Evolutionary conservation across 92 coral and sea anemone species (phyloP).

Genomic region (Phenganax stokvisi): DNA sequence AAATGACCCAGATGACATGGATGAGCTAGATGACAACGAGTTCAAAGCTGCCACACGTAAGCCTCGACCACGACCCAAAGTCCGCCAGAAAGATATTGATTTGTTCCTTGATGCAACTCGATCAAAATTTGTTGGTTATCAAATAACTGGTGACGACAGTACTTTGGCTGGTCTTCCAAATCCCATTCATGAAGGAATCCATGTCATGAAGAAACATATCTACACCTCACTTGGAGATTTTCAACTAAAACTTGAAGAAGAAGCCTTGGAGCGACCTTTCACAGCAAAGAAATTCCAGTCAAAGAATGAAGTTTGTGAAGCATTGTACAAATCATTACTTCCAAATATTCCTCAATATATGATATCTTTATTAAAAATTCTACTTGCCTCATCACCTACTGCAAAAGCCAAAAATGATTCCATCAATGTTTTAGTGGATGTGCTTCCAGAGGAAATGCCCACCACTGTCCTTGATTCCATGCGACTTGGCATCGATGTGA

Average conservation of each 20-base stretch:
- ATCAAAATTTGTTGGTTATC: constrained; percentile 92
- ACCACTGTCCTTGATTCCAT: constrained; percentile 94
- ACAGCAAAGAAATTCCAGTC: constrained; percentile 52
- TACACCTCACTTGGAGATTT: constrained; percentile 80
- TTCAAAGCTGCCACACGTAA: constrained; percentile 41
- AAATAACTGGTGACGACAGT: constrained; percentile 73
- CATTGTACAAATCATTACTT: constrained; percentile 66
- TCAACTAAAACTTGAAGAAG: constrained; percentile 87
- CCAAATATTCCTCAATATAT: constrained; percentile 96
- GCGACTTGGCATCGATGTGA: constrained; percentile 96
- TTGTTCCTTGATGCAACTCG: constrained; percentile 80
- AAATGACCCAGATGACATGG: constrained; percentile 50
- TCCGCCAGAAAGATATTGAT: constrained; percentile 83
- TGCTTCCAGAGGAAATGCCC: constrained; percentile 97
- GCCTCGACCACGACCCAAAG: constrained; percentile 76
- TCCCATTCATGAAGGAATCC: constrained; percentile 88
- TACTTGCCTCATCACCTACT: constrained; percentile 95
- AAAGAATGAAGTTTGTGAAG: constrained; percentile 40
- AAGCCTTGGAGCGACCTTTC: constrained; percentile 75
- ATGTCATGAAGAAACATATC: constrained; percentile 84
- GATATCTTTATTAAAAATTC: constrained; percentile 81
- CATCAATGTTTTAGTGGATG: constrained; percentile 88
- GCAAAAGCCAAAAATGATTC: constrained; percentile 98
- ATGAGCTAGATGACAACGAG: constrained; percentile 47
- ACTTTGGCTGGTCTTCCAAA: constrained; percentile 91